phyloP scores from a whole-genome alignment of 2,113 vertebrate genomes.

The Oreochromis aureus region DNA sequence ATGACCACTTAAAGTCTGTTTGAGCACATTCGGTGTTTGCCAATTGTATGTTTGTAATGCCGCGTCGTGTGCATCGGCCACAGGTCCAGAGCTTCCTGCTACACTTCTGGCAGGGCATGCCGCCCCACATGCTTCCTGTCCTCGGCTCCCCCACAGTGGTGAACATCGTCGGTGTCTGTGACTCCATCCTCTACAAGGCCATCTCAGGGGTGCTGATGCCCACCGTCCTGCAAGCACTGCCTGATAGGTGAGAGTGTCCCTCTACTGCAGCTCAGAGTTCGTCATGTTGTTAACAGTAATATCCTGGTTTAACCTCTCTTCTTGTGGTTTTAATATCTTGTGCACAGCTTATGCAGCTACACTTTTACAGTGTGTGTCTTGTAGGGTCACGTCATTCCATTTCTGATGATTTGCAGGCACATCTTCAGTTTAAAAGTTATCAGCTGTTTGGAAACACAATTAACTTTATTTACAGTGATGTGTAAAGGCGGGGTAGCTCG shows the following conservation, averaged over 20 bases:
- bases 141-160: slow-evolving; percentile 93
- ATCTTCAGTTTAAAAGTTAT: neutral
- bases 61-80: neutral
- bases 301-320: neutral
- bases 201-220: slow-evolving; percentile 99
- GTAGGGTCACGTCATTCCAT: neutral
- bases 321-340: neutral
- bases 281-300: neutral
- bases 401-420: neutral
- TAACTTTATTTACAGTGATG: neutral
- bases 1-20: neutral
- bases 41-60: neutral
- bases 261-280: neutral
- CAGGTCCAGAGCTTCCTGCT: slow-evolving; percentile 99
- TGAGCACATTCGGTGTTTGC: fast-evolving
- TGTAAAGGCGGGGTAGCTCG: neutral
- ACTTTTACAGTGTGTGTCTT: neutral
- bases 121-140: slow-evolving; percentile 95
- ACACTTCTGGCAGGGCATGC: slow-evolving; percentile 99
- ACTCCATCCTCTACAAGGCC: slow-evolving; percentile 98
- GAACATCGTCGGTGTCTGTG: slow-evolving; percentile 97
- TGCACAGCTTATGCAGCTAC: neutral
- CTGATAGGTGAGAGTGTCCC: slow-evolving; percentile 84
- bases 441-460: neutral
- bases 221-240: slow-evolving; percentile 93